Evolutionary conservation across 2,888 invertebrate genomes (phyloP).

Genomic region (Diloba caeruleocephala): DNA sequence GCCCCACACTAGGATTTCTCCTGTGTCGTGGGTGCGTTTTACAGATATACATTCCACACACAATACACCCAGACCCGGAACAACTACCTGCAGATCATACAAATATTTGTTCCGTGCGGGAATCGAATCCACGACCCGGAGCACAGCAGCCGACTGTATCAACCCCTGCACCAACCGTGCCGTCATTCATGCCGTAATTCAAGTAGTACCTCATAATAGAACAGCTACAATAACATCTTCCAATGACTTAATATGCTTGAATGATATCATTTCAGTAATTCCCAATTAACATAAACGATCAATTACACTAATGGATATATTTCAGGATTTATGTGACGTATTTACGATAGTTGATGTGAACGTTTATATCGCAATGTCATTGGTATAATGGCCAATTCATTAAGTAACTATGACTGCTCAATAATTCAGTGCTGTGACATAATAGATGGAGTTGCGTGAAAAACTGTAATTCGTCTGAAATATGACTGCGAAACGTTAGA

Average conservation of each 20-base stretch:
- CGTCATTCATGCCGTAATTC: no score
- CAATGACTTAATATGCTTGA: conserved; percentile 8
- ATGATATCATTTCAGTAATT: conserved; percentile 21
- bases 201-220: not conserved
- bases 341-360: conserved; percentile 34
- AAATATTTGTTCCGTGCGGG: no score
- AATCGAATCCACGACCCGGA: no score
- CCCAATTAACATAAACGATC: conserved; percentile 33
- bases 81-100: no score
- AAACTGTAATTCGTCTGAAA: conserved; percentile 47
- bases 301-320: conserved; percentile 17
- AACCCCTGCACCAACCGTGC: no score
- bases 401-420: conserved; percentile 38
- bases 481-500: conserved; percentile 33
- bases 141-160: no score
- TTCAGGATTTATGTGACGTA: conserved; percentile 26
- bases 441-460: conserved; percentile 54
- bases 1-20: no score
- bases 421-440: conserved; percentile 44
- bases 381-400: conserved; percentile 50
- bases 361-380: conserved; percentile 31
- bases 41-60: no score
- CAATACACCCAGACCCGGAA: no score
- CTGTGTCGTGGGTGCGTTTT: no score
- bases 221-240: conserved; percentile 22